phyloP scores from a whole-genome alignment of 2,113 vertebrate genomes.

The Gallinago undulata region DNA sequence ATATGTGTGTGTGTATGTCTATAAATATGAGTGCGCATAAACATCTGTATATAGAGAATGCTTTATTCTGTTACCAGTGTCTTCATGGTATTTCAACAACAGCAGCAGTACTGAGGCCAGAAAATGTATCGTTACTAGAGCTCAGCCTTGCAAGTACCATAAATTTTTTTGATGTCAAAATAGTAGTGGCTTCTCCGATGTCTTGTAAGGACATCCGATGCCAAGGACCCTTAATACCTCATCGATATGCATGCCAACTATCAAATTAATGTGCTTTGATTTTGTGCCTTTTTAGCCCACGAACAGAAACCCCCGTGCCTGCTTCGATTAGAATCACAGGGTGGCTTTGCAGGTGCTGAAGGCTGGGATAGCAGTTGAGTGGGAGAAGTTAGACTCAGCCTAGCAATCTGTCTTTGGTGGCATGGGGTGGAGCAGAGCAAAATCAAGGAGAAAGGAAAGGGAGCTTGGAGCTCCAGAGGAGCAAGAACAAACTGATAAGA shows the following conservation, averaged over 20 bases:
- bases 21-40: not conserved
- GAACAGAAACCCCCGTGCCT: not conserved
- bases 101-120: not conserved
- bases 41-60: not conserved
- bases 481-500: not conserved
- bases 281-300: not conserved
- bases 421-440: not conserved
- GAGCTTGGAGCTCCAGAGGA: not conserved
- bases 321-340: not conserved
- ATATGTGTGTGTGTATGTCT: not conserved
- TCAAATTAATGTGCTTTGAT: not conserved
- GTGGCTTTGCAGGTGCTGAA: not conserved
- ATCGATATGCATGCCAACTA: fast-evolving
- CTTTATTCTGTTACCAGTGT: not conserved
- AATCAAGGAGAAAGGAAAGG: not conserved
- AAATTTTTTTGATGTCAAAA: not conserved
- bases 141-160: not conserved
- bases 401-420: not conserved
- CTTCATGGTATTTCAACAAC: not conserved
- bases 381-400: not conserved
- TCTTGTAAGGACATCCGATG: not conserved
- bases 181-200: not conserved
- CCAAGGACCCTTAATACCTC: not conserved
- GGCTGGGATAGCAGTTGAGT: not conserved
- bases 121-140: not conserved